These are phyloP conservation scores for Hylaeus volcanicus DNA, from an alignment of 1,140 invertebrate genomes.

Conservation along the genomic window DNA sequence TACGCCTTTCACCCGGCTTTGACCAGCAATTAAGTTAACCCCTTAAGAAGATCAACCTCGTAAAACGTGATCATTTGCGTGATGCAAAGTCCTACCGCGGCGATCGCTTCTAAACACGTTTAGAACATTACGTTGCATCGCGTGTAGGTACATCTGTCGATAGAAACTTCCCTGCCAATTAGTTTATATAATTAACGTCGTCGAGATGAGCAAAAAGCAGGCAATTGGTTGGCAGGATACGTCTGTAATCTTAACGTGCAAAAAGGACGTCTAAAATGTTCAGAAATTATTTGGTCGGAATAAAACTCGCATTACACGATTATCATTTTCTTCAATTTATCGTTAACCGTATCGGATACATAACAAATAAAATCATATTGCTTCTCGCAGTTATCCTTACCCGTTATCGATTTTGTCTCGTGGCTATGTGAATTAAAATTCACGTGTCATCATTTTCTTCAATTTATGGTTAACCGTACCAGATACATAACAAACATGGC, in stretches of 20 bases:
- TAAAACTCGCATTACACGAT: too few relatives aligned
- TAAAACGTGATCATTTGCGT: background rate
- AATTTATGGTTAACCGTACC: too few relatives aligned
- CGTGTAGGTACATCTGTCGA: too few relatives aligned
- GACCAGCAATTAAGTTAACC: slow-evolving; percentile 29
- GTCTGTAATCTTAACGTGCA: too few relatives aligned
- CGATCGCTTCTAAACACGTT: background rate
- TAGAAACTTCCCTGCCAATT: too few relatives aligned
- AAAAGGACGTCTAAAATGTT: too few relatives aligned
- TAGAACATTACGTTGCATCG: background rate
- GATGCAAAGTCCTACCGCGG: background rate
- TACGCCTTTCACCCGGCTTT: slow-evolving; percentile 18
- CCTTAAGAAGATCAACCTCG: slow-evolving; percentile 18
- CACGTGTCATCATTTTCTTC: too few relatives aligned
- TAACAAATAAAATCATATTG: background rate
- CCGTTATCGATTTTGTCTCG: background rate
- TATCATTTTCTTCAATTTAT: background rate
- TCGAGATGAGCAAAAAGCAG: background rate
- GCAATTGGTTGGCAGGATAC: too few relatives aligned
- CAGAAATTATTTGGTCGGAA: too few relatives aligned
- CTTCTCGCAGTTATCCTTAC: background rate
- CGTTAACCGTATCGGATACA: too few relatives aligned
- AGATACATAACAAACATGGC: too few relatives aligned
- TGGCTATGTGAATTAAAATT: too few relatives aligned
- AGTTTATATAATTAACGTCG: background rate